Evolutionary conservation across 1,140 invertebrate species (phyloP).

Genomic region (Paralvinella palmiformis): DNA sequence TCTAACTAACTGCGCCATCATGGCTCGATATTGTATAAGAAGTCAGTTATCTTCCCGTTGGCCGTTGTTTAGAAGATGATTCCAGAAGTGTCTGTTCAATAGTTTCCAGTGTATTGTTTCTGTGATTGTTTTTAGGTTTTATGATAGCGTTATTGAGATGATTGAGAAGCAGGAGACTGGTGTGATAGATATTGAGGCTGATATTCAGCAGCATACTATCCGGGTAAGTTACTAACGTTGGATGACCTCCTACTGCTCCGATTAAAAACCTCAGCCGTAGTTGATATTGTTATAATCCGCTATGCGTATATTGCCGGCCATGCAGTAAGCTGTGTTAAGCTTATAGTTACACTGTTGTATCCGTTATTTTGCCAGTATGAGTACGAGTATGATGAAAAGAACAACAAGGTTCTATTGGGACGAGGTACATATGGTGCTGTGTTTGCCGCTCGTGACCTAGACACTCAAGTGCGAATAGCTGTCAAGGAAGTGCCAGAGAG

Average conservation of each 20-base stretch:
- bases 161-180: constrained; percentile 12
- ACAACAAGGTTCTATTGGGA: constrained; percentile 79
- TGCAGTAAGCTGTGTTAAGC: too few relatives aligned
- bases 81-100: too few relatives aligned
- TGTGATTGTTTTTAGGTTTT: constrained; percentile 13
- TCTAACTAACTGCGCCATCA: too few relatives aligned
- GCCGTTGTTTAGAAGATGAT: too few relatives aligned
- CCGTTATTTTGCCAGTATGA: constrained; percentile 80
- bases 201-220: constrained; percentile 6
- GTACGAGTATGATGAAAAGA: constrained; percentile 90
- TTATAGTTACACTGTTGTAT: too few relatives aligned
- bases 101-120: too few relatives aligned
- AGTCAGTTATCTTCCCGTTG: too few relatives aligned
- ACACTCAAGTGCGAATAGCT: constrained; percentile 92
- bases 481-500: constrained; percentile 97
- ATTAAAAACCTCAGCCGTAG: too few relatives aligned
- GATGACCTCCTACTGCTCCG: background rate
- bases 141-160: constrained; percentile 21
- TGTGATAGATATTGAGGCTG: constrained; percentile 16
- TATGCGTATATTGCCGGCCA: too few relatives aligned
- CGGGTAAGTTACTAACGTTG: constrained; percentile 1
- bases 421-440: constrained; percentile 95
- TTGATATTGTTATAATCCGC: too few relatives aligned
- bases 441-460: constrained; percentile 87
- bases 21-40: too few relatives aligned